Evolutionary conservation across 1,140 invertebrate genomes (phyloP).

Genomic region (Diabrotica undecimpunctata): DNA sequence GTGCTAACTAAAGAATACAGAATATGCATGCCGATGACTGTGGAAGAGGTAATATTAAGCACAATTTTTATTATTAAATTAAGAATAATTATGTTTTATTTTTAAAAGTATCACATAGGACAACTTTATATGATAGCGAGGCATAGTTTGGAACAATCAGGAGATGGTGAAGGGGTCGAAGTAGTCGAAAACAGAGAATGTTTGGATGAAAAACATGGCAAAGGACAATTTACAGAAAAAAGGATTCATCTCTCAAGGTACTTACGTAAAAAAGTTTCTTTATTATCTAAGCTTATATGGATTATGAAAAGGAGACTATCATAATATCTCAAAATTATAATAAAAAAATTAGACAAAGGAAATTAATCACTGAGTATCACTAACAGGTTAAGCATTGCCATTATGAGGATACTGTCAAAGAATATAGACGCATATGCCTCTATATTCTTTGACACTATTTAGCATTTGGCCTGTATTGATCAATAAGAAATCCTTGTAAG

Average conservation of each 20-base stretch:
- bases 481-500: no score
- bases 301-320: no score
- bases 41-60: constrained; percentile 71
- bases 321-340: no score
- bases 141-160: constrained; percentile 87
- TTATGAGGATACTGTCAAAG: no score
- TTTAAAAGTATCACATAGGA: constrained; percentile 79
- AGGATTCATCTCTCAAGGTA: constrained; percentile 86
- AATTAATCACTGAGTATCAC: no score
- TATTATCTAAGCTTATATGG: neutral
- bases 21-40: constrained; percentile 87
- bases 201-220: constrained; percentile 74
- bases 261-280: constrained; percentile 8
- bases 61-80: constrained; percentile 16
- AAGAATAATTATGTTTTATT: neutral
- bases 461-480: no score
- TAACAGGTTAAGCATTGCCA: no score
- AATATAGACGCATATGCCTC: no score
- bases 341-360: no score
- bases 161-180: constrained; percentile 87
- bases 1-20: constrained; percentile 85
- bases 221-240: constrained; percentile 88
- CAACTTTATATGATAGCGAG: constrained; percentile 94
- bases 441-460: no score
- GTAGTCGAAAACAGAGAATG: constrained; percentile 80